phyloP scores from a whole-genome alignment of 2,797 vertebrate species.

The Dendrocincla tyrannina region DNA sequence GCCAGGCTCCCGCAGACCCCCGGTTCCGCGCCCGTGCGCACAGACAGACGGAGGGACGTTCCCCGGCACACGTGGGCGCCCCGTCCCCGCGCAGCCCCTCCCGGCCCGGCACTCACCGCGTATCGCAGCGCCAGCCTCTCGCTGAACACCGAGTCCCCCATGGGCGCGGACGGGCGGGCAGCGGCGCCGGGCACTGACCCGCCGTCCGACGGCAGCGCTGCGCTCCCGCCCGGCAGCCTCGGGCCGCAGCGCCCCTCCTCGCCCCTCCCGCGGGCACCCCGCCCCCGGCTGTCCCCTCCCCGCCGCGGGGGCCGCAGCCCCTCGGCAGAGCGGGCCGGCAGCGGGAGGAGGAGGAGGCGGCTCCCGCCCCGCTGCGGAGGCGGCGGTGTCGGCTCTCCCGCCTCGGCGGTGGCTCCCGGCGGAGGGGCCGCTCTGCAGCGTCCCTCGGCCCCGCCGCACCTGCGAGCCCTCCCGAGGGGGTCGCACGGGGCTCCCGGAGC shows the following conservation, averaged over 20 bases:
- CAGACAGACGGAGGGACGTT: neutral
- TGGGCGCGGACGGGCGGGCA: neutral
- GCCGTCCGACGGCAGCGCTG: neutral
- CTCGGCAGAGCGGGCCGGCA: neutral
- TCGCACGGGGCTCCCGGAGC: neutral
- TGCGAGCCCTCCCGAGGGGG: neutral
- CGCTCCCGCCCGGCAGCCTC: neutral
- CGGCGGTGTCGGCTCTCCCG: neutral
- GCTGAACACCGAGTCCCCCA: conserved; percentile 58
- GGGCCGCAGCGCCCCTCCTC: neutral
- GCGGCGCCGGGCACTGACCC: neutral
- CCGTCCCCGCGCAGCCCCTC: neutral
- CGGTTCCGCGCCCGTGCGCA: neutral
- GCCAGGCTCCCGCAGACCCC: neutral
- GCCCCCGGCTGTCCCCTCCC: neutral
- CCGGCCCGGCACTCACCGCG: conserved; percentile 69
- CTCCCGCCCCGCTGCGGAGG: neutral
- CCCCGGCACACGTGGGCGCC: neutral
- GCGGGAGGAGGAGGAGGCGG: neutral
- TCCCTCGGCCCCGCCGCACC: neutral
- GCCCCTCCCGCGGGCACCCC: neutral
- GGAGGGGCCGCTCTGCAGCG: neutral
- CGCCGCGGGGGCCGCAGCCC: neutral
- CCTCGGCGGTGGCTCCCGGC: neutral
- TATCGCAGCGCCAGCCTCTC: conserved; percentile 66